Evolutionary conservation across 2,888 invertebrate genomes (phyloP).

Genomic region (Drosophila conformis): DNA sequence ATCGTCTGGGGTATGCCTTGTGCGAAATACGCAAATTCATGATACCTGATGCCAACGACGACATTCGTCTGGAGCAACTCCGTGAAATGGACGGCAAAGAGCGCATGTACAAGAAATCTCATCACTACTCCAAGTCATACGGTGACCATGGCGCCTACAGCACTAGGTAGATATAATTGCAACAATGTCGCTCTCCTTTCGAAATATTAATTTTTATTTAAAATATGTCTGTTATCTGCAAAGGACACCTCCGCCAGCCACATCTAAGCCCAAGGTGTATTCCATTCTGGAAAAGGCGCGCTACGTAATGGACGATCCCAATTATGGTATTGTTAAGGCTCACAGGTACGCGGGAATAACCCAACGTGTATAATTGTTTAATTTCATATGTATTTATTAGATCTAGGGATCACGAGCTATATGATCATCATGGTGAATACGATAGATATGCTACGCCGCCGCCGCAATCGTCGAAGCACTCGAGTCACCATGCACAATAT

Average conservation of each 20-base stretch:
- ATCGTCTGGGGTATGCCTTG: slow-evolving; percentile 92
- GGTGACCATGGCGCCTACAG: slow-evolving; percentile 78
- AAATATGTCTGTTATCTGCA: slow-evolving; percentile 1
- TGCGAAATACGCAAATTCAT: slow-evolving; percentile 92
- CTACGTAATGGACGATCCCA: slow-evolving; percentile 91
- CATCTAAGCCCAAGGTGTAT: slow-evolving; percentile 92
- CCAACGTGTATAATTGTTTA: background rate
- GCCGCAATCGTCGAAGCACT: slow-evolving; percentile 82
- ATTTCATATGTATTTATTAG: slow-evolving; percentile 42
- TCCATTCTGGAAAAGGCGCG: slow-evolving; percentile 93
- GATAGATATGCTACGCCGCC: slow-evolving; percentile 83
- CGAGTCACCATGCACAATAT: slow-evolving; percentile 82
- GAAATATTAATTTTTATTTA: background rate
- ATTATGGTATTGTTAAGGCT: slow-evolving; percentile 86
- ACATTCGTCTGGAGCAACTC: slow-evolving; percentile 83
- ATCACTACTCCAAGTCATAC: slow-evolving; percentile 82
- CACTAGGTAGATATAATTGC: slow-evolving; percentile 66
- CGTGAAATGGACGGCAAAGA: slow-evolving; percentile 84
- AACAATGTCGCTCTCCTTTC: background rate
- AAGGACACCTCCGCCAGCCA: slow-evolving; percentile 83
- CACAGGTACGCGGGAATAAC: slow-evolving; percentile 72
- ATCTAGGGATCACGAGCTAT: slow-evolving; percentile 83
- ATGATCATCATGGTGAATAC: slow-evolving; percentile 83
- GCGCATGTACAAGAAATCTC: slow-evolving; percentile 82
- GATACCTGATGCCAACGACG: slow-evolving; percentile 88